phyloP scores from a whole-genome alignment of 2,113 vertebrate species.

The Corvus cornix region DNA sequence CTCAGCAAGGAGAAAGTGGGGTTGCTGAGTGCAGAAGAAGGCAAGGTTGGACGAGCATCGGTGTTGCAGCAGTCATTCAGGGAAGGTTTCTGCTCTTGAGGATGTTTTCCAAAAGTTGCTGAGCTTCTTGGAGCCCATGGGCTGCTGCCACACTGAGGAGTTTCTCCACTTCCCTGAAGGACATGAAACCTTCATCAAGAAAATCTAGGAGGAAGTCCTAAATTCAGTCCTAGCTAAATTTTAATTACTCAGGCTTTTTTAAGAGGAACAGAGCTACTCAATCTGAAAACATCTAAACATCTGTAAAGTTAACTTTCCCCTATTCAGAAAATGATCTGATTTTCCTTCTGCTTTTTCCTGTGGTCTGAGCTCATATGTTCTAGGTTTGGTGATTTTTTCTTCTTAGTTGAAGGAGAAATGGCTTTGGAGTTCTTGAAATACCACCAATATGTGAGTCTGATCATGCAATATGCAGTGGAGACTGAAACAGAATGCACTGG shows the following conservation, averaged over 20 bases:
- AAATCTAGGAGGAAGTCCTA: neutral
- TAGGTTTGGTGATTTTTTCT: neutral
- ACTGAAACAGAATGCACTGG: neutral
- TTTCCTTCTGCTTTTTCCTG: neutral
- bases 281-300: neutral
- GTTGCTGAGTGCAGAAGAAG: neutral
- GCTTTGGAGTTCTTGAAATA: neutral
- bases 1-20: neutral
- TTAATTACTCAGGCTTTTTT: neutral
- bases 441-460: neutral
- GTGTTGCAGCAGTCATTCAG: neutral
- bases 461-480: rapidly evolving
- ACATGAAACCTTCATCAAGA: neutral
- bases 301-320: neutral
- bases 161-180: conserved; percentile 49
- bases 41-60: rapidly evolving
- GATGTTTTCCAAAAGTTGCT: conserved; percentile 56
- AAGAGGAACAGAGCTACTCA: neutral
- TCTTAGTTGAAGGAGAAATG: neutral
- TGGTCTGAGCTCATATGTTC: neutral
- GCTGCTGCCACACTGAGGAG: conserved; percentile 58
- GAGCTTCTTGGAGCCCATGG: conserved; percentile 30
- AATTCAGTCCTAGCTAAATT: neutral
- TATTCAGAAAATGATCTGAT: neutral
- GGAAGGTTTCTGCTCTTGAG: conserved; percentile 34